phyloP scores from a whole-genome alignment of 2,797 vertebrate genomes.

The Malurus leucopterus region DNA sequence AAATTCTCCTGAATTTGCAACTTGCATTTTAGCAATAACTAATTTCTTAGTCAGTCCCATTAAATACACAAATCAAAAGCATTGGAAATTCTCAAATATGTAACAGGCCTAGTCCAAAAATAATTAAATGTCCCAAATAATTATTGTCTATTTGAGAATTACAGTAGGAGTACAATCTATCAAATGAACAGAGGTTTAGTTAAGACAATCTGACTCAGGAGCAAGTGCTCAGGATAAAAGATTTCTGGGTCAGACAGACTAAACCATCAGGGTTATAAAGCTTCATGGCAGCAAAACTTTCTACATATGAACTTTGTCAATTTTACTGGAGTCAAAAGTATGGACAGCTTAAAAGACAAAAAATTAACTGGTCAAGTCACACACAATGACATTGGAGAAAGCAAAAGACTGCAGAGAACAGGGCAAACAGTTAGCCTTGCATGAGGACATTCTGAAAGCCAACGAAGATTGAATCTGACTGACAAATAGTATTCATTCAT shows the following conservation, averaged over 20 bases:
- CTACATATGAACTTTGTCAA: not conserved
- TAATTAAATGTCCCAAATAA: constrained; percentile 34
- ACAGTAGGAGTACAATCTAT: not conserved
- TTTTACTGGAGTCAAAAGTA: not conserved
- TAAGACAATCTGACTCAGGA: not conserved
- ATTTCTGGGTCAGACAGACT: not conserved
- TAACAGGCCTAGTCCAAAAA: not conserved
- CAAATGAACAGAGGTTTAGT: constrained; percentile 8
- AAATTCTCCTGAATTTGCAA: not conserved
- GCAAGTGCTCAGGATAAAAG: not conserved
- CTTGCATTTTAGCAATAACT: not conserved
- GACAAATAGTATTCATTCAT: not conserved
- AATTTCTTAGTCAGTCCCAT: not conserved
- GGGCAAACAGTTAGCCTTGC: not conserved
- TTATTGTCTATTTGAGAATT: constrained; percentile 15
- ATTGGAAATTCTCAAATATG: not conserved
- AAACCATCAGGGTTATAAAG: not conserved
- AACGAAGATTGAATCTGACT: not conserved
- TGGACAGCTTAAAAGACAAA: not conserved
- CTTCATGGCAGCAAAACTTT: not conserved
- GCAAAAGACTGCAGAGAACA: not conserved
- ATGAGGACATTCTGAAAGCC: not conserved
- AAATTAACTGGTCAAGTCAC: not conserved
- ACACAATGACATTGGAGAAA: not conserved
- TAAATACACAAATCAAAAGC: not conserved